These are phyloP conservation scores for Cataglyphis altisquamis DNA, from an alignment of 2,888 invertebrate species.

Conservation along the genomic window DNA sequence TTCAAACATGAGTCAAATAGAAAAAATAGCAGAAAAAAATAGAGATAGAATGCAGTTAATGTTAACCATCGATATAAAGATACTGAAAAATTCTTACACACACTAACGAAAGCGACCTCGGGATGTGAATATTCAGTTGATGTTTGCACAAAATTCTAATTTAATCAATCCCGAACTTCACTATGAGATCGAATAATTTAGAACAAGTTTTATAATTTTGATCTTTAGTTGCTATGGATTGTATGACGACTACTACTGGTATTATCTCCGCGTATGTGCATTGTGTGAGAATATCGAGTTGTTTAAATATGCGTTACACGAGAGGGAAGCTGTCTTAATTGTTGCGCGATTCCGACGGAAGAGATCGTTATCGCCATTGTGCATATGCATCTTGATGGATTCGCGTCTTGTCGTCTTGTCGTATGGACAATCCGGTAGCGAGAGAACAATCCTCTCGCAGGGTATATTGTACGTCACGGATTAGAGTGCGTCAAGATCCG, in stretches of 20 bases:
- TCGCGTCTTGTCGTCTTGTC: slow-evolving; percentile 16
- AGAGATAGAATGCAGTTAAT: slow-evolving; percentile 44
- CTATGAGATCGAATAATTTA: slow-evolving; percentile 45
- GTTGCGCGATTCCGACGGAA: slow-evolving; percentile 61
- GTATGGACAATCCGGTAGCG: slow-evolving; percentile 45
- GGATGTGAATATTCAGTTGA: slow-evolving; percentile 52
- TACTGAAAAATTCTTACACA: slow-evolving; percentile 33
- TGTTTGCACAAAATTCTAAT: slow-evolving; percentile 62
- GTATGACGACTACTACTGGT: slow-evolving; percentile 1
- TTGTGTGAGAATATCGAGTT: slow-evolving; percentile 1
- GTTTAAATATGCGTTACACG: slow-evolving; percentile 54
- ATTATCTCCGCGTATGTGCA: slow-evolving; percentile 17
- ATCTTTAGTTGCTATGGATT: slow-evolving; percentile 21
- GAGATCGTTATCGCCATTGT: slow-evolving; percentile 66
- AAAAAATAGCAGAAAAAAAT: not conserved
- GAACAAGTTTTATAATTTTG: slow-evolving; percentile 52
- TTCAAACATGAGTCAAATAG: slow-evolving; percentile 36
- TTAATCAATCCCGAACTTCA: slow-evolving; percentile 53
- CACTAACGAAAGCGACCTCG: slow-evolving; percentile 16
- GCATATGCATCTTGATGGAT: slow-evolving; percentile 58
- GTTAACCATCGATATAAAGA: slow-evolving; percentile 46
- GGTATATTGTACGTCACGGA: slow-evolving; percentile 48
- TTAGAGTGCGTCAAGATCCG: slow-evolving; percentile 58
- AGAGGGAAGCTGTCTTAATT: slow-evolving; percentile 64
- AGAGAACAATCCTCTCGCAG: slow-evolving; percentile 52